These are phyloP conservation scores for Miopithecus talapoin DNA, from an alignment of 2,797 vertebrate species.

Conservation along the genomic window DNA sequence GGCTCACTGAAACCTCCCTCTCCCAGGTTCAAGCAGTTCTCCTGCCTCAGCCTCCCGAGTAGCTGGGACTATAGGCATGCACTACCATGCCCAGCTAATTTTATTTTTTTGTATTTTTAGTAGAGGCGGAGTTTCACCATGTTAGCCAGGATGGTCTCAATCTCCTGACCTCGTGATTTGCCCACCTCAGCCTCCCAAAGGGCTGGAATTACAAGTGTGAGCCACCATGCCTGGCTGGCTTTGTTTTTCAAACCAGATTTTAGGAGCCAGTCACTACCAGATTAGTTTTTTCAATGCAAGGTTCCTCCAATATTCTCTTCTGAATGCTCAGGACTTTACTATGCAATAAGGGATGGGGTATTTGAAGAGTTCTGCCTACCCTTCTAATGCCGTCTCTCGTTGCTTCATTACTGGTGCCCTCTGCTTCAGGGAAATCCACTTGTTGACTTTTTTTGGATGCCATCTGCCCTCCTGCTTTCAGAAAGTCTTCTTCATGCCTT, in stretches of 20 bases:
- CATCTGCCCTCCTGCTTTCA: neutral
- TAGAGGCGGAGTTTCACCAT: neutral
- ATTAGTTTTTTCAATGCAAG: neutral
- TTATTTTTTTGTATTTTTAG: neutral
- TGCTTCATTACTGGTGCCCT: neutral
- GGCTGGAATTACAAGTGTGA: no score
- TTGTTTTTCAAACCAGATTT: constrained; percentile 31
- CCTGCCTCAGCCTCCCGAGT: neutral
- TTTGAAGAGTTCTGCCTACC: neutral
- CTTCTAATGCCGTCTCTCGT: neutral
- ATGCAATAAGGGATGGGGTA: neutral
- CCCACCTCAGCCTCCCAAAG: neutral
- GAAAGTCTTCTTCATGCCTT: neutral
- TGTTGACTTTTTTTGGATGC: neutral
- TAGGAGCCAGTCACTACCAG: neutral
- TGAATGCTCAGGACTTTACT: neutral
- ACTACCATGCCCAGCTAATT: neutral
- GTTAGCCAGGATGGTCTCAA: neutral
- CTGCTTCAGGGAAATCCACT: neutral
- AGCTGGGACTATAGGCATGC: neutral
- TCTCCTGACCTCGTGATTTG: neutral
- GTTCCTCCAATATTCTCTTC: neutral
- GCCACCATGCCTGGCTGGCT: neutral
- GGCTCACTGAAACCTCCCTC: neutral
- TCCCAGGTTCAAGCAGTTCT: neutral